Percentiles rank a stretch among this genome's conserved stretches.
These are phyloP conservation scores for Helarctos malayanus DNA, from an alignment of 2,797 vertebrate species.

Conservation along the genomic window DNA sequence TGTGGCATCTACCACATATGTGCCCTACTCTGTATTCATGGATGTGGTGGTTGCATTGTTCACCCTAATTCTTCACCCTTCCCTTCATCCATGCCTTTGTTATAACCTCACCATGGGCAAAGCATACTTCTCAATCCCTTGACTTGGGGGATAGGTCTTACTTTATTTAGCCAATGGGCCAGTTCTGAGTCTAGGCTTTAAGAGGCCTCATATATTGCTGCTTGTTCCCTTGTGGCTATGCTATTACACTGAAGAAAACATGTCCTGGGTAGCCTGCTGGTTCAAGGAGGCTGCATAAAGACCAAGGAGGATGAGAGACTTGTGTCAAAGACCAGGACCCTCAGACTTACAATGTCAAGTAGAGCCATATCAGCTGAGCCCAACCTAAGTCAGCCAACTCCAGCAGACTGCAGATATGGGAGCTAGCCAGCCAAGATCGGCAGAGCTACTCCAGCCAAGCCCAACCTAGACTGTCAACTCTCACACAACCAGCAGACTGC, in stretches of 20 bases:
- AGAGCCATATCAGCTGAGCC: not conserved
- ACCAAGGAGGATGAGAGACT: not conserved
- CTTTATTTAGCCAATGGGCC: not conserved
- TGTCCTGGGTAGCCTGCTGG: not conserved
- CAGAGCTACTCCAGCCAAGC: not conserved
- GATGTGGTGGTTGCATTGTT: rapidly evolving
- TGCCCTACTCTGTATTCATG: not conserved
- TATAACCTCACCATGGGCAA: not conserved
- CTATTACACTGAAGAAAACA: not conserved
- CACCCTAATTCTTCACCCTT: not conserved
- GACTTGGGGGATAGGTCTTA: not conserved
- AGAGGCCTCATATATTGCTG: not conserved
- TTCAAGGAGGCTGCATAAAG: not conserved
- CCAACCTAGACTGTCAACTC: not conserved
- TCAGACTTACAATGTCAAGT: not conserved
- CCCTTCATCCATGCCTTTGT: not conserved
- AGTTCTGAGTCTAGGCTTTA: not conserved
- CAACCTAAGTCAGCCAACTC: not conserved
- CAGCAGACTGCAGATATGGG: not conserved
- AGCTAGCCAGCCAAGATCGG: not conserved
- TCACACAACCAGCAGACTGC: not conserved
- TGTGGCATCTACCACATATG: not conserved
- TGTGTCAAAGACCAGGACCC: no score
- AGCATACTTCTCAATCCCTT: not conserved
- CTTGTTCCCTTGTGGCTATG: not conserved